A percentile compares a stretch with the other conserved stretches of the same genome.
Evolutionary conservation across 2,113 vertebrate species (phyloP).

Genomic region (Nasalis larvatus): DNA sequence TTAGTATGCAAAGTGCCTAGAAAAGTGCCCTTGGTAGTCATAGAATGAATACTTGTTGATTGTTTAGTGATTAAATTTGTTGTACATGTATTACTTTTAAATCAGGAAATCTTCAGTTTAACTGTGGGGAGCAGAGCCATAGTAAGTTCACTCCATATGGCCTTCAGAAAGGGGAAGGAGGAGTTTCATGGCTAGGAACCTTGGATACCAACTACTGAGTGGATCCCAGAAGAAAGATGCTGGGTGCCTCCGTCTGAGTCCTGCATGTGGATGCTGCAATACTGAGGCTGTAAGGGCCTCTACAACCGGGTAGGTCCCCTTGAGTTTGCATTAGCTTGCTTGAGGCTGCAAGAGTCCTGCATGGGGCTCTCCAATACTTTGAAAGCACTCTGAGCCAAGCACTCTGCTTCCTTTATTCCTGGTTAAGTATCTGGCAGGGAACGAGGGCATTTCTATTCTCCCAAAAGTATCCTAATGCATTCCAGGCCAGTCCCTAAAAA

Average conservation of each 20-base stretch:
- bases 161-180: not conserved
- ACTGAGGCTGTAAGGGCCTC: not conserved
- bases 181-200: not conserved
- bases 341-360: not conserved
- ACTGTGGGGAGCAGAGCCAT: not conserved
- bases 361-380: not conserved
- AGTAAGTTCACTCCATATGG: not conserved
- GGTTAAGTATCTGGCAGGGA: not conserved
- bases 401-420: not conserved
- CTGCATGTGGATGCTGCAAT: rapidly evolving
- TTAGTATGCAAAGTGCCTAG: not conserved
- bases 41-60: not conserved
- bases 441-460: not conserved
- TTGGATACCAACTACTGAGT: not conserved
- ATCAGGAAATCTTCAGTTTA: not conserved
- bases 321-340: not conserved
- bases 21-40: not conserved
- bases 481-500: not conserved
- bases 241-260: not conserved
- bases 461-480: not conserved
- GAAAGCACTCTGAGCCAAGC: not conserved
- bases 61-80: not conserved
- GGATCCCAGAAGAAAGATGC: not conserved
- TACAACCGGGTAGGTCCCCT: not conserved
- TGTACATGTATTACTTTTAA: not conserved